A percentile compares a stretch with the other conserved stretches of the same genome.
phyloP scores from a whole-genome alignment of 2,888 invertebrate genomes.

The Tachina fera region DNA sequence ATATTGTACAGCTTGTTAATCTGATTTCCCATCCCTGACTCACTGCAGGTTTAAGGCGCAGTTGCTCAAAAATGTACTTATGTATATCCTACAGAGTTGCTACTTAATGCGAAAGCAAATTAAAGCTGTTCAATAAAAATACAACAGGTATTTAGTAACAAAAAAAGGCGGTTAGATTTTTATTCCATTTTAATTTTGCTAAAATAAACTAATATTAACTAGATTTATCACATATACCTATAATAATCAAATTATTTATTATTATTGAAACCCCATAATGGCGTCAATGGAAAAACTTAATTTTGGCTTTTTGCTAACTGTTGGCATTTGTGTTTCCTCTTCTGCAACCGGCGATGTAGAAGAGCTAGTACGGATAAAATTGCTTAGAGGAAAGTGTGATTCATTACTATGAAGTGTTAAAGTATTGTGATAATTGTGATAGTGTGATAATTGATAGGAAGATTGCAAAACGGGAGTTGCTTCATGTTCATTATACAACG shows the following conservation, averaged over 20 bases:
- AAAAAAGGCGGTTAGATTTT: not conserved
- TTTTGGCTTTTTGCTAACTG: slow-evolving; percentile 70
- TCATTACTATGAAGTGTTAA: not conserved
- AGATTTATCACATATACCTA: slow-evolving; percentile 54
- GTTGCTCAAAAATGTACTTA: slow-evolving; percentile 38
- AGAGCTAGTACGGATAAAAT: not conserved
- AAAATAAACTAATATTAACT: not conserved
- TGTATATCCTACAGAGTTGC: not conserved
- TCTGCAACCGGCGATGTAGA: not conserved
- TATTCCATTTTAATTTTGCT: not conserved
- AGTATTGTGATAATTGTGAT: not conserved
- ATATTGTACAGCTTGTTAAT: too few relatives aligned
- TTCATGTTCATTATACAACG: slow-evolving; percentile 48
- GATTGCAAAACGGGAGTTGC: not conserved
- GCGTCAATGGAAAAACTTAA: slow-evolving; percentile 80
- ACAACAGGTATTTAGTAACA: not conserved
- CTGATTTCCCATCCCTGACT: not conserved
- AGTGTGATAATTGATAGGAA: slow-evolving; percentile 27
- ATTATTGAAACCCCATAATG: slow-evolving; percentile 84
- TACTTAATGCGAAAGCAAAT: not conserved
- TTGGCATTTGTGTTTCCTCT: slow-evolving; percentile 41
- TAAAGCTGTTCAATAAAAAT: not conserved
- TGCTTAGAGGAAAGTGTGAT: not conserved
- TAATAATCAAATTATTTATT: not conserved
- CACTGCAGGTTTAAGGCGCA: not conserved